Percentiles rank a stretch among this genome's conserved stretches.
Evolutionary conservation across 2,888 invertebrate genomes (phyloP).

Genomic region (Pediacus dermestoides): DNA sequence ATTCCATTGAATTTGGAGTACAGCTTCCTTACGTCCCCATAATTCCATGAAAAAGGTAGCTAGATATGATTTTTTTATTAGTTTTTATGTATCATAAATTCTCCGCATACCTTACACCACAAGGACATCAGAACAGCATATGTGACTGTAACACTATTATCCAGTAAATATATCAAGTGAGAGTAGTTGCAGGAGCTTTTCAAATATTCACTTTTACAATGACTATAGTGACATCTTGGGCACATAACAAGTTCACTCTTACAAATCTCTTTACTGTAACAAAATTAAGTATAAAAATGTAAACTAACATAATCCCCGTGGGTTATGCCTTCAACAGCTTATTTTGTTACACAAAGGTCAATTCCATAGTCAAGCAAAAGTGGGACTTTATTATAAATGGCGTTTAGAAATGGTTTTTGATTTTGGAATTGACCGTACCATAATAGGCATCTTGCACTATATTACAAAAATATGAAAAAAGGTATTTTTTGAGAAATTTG

Average conservation of each 20-base stretch:
- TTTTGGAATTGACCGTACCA: too few species aligned
- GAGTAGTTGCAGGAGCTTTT: constrained; percentile 26
- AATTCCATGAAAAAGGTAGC: constrained; percentile 41
- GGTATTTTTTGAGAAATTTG: too few species aligned
- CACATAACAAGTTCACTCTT: constrained; percentile 28
- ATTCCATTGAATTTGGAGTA: constrained; percentile 41
- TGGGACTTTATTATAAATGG: too few species aligned
- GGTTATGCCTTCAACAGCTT: too few species aligned
- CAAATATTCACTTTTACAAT: constrained; percentile 27
- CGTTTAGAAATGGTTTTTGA: too few species aligned
- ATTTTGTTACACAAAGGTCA: too few species aligned
- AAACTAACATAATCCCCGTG: too few species aligned
- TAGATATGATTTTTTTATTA: constrained; percentile 20
- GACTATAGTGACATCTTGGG: constrained; percentile 28
- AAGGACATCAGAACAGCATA: constrained; percentile 30
- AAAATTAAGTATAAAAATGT: too few species aligned
- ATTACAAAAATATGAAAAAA: too few species aligned
- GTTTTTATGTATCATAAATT: background rate
- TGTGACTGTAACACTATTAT: constrained; percentile 28
- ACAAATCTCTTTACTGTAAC: constrained; percentile 32
- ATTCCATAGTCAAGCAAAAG: too few species aligned
- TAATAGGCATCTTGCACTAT: too few species aligned
- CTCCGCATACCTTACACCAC: constrained; percentile 46
- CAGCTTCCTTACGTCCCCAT: constrained; percentile 40
- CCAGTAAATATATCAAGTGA: constrained; percentile 26